Evolutionary conservation across 2,113 vertebrate species (phyloP), one percentile per base, ranked within the genome.

Genomic region (Antennarius striatus): DNA sequence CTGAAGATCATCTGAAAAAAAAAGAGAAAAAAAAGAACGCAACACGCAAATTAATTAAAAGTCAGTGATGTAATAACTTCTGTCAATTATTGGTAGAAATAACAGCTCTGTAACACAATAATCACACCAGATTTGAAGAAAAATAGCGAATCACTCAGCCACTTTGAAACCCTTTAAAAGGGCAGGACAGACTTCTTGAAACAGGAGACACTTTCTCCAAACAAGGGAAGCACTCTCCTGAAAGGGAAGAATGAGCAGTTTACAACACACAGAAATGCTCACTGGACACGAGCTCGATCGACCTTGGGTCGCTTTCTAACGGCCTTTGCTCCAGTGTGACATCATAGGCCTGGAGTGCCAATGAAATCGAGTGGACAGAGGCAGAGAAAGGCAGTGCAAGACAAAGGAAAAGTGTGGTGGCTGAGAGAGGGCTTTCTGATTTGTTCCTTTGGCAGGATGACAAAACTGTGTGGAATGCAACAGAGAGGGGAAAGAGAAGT

Each of bases 391-490:
- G 63, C 68, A 58, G 63, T 68, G 66, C 11, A 71, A 88, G 72
- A 86, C 80, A 90, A 90, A 92, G 91, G 73, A 88, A 87, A 90
- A 89, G 83, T 89, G 81, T 83, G 73, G 82, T n/a, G 57, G 69
- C 74, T 70, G 71, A 81, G 79, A 89, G 92, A 94, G 84, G 90
- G 90, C 87, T 87, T 91, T 94, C 93, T 93, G 92, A 95, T 94
- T 94, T 74, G 86, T 92, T 94, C 93, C 92, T 92, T 94, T 96
- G 95, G 95, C 94, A 93, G 89, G 84, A 89, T 85, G 82, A 92
- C 95, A 95, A 96, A 94, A 95, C 92, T 90, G 92, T 88, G 81
- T 80, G 91, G 94, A 95, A 96, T 95, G 94, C 61, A 86, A 91
- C 61, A 90, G 81, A 91, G 92, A 93, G 86, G 92, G 92, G 92